Conservation (phyloP, 2,113 vertebrate species). For the Perca fluviatilis region DNA sequence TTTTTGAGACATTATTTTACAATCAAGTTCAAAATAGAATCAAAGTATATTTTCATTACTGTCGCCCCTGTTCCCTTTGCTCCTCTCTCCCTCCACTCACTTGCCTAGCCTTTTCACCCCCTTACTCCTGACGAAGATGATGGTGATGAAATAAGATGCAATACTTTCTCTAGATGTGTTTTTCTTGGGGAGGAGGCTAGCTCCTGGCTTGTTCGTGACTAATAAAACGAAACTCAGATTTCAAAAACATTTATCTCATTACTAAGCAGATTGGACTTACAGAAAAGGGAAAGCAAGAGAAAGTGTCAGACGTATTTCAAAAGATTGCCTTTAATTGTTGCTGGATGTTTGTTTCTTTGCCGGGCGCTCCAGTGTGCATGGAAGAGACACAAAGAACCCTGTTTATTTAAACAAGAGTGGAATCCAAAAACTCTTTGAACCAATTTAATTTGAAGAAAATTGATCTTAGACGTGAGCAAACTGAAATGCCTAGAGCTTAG, state of each 20-base stretch:
- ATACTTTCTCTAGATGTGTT: constrained; percentile 83
- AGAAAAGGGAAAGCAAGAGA: constrained; percentile 53
- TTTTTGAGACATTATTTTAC: constrained; percentile 59
- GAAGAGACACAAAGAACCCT: constrained; percentile 39
- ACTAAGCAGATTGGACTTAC: constrained; percentile 84
- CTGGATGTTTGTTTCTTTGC: constrained; percentile 67
- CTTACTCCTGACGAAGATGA: constrained; percentile 85
- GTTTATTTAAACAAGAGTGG: constrained; percentile 59
- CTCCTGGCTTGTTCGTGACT: constrained; percentile 86
- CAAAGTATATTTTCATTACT: constrained; percentile 57
- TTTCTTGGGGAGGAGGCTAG: constrained; percentile 84
- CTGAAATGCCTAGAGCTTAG: constrained; percentile 21
- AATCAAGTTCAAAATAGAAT: constrained; percentile 63
- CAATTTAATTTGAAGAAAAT: constrained; percentile 34
- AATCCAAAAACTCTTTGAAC: constrained; percentile 44
- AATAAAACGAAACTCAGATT: constrained; percentile 84
- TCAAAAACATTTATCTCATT: constrained; percentile 87
- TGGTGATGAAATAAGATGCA: constrained; percentile 88
- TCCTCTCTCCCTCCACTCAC: constrained; percentile 66
- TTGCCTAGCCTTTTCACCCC: constrained; percentile 85
- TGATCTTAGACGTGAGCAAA: constrained; percentile 12
- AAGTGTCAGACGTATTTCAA: constrained; percentile 68
- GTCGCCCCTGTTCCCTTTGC: constrained; percentile 59
- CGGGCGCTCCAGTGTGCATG: constrained; percentile 17
- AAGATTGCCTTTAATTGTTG: constrained; percentile 74